Conservation (phyloP, 2,113 vertebrate species). For the Sturnus vulgaris region DNA sequence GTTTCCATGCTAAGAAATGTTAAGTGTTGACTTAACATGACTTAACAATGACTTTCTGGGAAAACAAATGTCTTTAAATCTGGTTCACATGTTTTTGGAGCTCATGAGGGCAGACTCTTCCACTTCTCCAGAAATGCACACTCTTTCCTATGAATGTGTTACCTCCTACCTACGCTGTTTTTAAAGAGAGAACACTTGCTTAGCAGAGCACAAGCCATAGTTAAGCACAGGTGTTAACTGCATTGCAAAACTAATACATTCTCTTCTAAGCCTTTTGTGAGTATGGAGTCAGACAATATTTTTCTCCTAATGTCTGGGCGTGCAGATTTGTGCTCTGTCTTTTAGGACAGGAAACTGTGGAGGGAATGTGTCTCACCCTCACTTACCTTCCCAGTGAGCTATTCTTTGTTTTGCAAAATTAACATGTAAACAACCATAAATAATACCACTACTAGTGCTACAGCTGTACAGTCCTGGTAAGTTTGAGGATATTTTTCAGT, state of each 20-base stretch:
- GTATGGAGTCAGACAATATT: not conserved
- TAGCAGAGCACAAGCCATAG: not conserved
- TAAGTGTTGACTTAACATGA: too few relatives aligned
- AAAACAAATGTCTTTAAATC: not conserved
- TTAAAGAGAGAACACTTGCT: not conserved
- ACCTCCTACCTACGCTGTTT: not conserved
- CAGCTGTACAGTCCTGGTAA: not conserved
- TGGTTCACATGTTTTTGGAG: not conserved
- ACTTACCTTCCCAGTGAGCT: not conserved
- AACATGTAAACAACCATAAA: not conserved
- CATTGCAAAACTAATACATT: not conserved
- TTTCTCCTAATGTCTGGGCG: not conserved
- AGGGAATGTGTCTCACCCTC: not conserved
- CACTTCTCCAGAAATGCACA: not conserved
- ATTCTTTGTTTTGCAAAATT: not conserved
- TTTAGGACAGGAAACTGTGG: not conserved
- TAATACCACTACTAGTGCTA: not conserved
- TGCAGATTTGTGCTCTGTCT: not conserved
- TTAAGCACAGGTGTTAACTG: not conserved
- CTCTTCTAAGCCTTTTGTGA: not conserved
- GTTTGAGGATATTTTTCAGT: constrained; percentile 25
- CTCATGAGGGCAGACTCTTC: not conserved
- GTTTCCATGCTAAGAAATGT: not conserved
- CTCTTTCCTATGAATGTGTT: not conserved
- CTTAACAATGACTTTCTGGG: not conserved